Base-by-base conservation (phyloP, 2,888 invertebrate species). In the Philereme vetulata region DNA sequence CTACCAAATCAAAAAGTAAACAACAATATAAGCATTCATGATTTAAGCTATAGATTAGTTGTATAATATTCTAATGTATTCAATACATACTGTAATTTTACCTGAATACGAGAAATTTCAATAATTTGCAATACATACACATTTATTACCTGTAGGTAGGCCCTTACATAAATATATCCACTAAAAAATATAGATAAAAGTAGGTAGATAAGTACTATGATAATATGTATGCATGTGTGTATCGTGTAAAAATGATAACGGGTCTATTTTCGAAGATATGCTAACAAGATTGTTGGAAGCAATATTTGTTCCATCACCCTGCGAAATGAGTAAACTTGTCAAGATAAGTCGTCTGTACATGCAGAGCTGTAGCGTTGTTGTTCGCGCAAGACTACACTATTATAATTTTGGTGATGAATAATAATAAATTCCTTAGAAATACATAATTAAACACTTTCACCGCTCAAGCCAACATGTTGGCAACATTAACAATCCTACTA, bases 271-370 rank as follows among this genome's bases (percentile, higher is more conserved):
- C 76, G 78, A 80, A 67, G 75, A 76, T 74, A 78, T 74, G 77
- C 71, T 75, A 80, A 78, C 82, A 80, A 70, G 74, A 71, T 84
- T 86, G 84, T 84, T 72, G 76, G 84, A 86, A 84, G 80, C 78
- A 72, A 70, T 87, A 85, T 87, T 84, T 87, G 80, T 80, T 74
- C 77, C 77, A 76, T 74, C 72, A 76, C 68, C 71, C 66, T 65
- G 70, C 76, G 75, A 71, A 77, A 79, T 78, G 77, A 78, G 87
- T 80, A 90, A 89, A 90, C 87, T 81, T 87, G 86, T 88, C 90
- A 87, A 86, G 90, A 91, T 90, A 90, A 87, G 74, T 76, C 85
- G 85, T 90, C 86, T 89, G 81, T 80, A 72, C 78, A 78, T 71
- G 74, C 72, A 72, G 76, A 73, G 72, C 72, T 73, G 80, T n/a